Evolutionary conservation across 2,888 invertebrate species (phyloP), one percentile per base, ranked within the genome.

Genomic region (Abrostola triplasia): DNA sequence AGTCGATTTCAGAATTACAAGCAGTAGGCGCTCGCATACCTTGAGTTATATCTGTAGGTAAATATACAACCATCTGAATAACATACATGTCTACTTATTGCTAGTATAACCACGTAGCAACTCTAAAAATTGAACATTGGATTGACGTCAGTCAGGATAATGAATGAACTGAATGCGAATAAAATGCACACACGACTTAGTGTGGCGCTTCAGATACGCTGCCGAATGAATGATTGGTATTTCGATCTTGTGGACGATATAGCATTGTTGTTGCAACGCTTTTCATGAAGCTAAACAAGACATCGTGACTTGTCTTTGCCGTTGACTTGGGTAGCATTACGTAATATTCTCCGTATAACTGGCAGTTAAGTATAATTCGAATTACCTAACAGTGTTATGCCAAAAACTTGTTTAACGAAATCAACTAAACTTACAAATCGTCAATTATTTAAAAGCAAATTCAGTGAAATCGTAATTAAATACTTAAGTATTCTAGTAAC

Each of bases 101-200:
- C 35, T 47, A 71, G 47, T 70, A 37, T 10, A 70, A 59, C 40
- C 75, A 77, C 70, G 69, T 77, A 64, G 50, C 50, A 51, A n/a
- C 41, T 74, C 64, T 57, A 74, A 70, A 74, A 75, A 59, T 65
- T 75, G 24, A 70, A 56, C 67, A 67, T 49, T 50, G 59, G 36
- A 76, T 67, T 72, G 76, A 76, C 68, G 73, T 72, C 59, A 72
- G 52, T 72, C 59, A 72, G 52, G 44, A 24, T 53, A 72, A 38
- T 64, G 59, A 60, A 70, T 49, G 36, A 55, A 72, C 36, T 64
- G 57, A 60, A 70, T 49, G 36, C 52, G 47, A 47, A 74, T 64
- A 71, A 41, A 47, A 49, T 11, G 10, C 48, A 44, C 48, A 12
- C 41, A 38, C 58, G 42, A n/a, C 24, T 12, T 10, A 42, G 6